Percentiles rank a stretch among this genome's conserved stretches.
phyloP scores from a whole-genome alignment of 1,140 invertebrate genomes.

The Drosophila melanica region DNA sequence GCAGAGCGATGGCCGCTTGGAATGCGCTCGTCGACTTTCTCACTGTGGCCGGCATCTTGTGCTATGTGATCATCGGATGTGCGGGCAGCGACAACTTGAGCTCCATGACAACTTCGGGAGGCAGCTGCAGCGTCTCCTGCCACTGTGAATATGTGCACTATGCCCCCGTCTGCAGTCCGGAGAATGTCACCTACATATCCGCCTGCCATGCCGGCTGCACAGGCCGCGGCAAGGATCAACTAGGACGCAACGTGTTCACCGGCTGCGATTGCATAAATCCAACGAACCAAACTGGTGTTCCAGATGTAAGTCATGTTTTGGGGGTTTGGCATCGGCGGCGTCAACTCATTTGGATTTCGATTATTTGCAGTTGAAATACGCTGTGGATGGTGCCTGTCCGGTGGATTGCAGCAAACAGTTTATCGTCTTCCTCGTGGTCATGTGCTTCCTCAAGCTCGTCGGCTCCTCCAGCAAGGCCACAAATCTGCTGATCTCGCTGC shows the following conservation, averaged over 20 bases:
- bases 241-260: slow-evolving; percentile 74
- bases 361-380: slow-evolving; percentile 28
- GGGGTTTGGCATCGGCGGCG: too few species aligned
- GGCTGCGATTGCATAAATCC: slow-evolving; percentile 47
- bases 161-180: slow-evolving; percentile 87
- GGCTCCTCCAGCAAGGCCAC: slow-evolving; percentile 88
- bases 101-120: slow-evolving; percentile 33
- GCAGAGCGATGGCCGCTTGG: slow-evolving; percentile 88
- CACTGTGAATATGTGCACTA: slow-evolving; percentile 88
- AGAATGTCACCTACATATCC: slow-evolving; percentile 87
- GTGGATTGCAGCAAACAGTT: slow-evolving; percentile 88
- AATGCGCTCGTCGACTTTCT: slow-evolving; percentile 89
- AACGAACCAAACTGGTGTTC: neutral
- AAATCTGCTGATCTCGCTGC: slow-evolving; percentile 88
- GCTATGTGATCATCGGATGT: slow-evolving; percentile 89
- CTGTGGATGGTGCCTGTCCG: slow-evolving; percentile 86
- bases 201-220: slow-evolving; percentile 89
- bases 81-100: slow-evolving; percentile 79
- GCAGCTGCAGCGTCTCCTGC: slow-evolving; percentile 87
- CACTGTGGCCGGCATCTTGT: slow-evolving; percentile 87
- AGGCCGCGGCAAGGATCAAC: slow-evolving; percentile 49
- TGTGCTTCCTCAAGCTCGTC: slow-evolving; percentile 88
- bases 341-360: neutral
- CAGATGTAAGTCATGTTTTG: slow-evolving; percentile 1
- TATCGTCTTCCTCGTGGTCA: slow-evolving; percentile 87